phyloP scores from a whole-genome alignment of 53 echinoderm and acorn worm genomes.

The Zoroaster sp. region DNA sequence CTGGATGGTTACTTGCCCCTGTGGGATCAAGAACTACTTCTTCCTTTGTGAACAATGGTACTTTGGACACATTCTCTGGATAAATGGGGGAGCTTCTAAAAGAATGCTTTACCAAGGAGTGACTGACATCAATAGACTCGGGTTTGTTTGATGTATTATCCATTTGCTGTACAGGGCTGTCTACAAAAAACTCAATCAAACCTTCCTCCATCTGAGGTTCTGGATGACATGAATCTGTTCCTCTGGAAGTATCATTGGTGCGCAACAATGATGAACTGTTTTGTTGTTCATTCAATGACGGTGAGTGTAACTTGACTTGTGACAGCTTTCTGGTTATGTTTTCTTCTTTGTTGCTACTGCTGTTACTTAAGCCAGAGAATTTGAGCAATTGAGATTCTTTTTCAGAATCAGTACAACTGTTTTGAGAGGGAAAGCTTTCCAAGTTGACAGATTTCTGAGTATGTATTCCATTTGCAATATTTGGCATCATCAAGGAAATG shows the following conservation, averaged over 20 bases:
- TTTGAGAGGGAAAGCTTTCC: not conserved
- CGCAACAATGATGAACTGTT: not conserved
- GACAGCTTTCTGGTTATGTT: not conserved
- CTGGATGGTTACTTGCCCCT: not conserved
- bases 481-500: not conserved
- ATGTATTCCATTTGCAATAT: not conserved
- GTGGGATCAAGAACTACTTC: not conserved
- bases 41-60: not conserved
- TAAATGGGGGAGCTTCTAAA: too few relatives aligned
- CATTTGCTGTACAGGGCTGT: not conserved
- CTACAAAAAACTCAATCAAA: not conserved
- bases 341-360: not conserved
- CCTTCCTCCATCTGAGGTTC: too few relatives aligned
- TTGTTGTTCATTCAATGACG: not conserved
- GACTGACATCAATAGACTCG: not conserved
- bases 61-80: not conserved
- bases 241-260: not conserved
- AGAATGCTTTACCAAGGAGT: too few relatives aligned
- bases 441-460: not conserved
- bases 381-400: not conserved
- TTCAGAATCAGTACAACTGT: not conserved
- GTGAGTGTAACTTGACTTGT: not conserved
- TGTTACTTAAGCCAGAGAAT: not conserved
- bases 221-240: not conserved
- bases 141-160: not conserved